phyloP scores from a whole-genome alignment of 2,888 invertebrate genomes.

The Vanessa cardui region DNA sequence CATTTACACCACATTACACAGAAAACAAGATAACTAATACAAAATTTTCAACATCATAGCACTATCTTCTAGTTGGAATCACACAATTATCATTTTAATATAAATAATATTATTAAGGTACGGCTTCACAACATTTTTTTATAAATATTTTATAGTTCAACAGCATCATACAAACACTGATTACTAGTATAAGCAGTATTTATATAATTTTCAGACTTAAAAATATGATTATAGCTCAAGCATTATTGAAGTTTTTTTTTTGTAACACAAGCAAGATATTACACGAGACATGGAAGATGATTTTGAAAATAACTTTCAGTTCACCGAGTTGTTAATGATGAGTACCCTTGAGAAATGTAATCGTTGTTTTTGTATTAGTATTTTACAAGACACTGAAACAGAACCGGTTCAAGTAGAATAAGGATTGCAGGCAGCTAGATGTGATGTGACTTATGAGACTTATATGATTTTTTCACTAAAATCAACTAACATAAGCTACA shows the following conservation, averaged over 20 bases:
- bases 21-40: neutral
- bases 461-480: conserved; percentile 51
- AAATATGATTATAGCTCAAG: conserved; percentile 4
- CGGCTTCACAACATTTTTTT: conserved; percentile 4
- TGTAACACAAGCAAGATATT: neutral
- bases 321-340: neutral
- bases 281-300: no score
- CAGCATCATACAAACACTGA: neutral
- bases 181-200: neutral
- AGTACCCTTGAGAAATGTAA: neutral
- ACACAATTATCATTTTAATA: neutral
- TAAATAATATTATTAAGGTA: neutral
- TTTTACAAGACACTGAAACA: neutral
- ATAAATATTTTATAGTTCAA: conserved; percentile 11
- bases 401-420: neutral
- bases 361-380: neutral
- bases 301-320: neutral
- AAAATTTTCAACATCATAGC: neutral
- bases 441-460: conserved; percentile 45
- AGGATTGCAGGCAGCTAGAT: conserved; percentile 19
- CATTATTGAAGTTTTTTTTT: neutral
- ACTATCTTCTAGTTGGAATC: neutral
- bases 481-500: conserved; percentile 60
- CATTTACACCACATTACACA: neutral
- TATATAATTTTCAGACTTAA: conserved; percentile 5